Conservation (phyloP, 2,797 vertebrate genomes). For the Esox masquinongy region DNA sequence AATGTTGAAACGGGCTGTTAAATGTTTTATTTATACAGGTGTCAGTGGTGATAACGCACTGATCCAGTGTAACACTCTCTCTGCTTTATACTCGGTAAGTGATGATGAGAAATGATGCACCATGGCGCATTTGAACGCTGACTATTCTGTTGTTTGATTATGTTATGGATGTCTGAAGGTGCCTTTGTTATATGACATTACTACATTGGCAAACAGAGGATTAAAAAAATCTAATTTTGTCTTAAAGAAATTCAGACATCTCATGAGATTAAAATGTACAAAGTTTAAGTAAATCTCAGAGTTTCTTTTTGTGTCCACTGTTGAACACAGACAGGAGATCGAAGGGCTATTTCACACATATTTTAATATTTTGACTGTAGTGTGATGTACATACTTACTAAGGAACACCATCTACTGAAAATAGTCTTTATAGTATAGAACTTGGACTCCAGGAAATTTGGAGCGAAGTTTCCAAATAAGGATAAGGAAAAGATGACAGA, state of each 20-base stretch:
- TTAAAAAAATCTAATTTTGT: constrained; percentile 35
- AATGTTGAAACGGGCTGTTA: constrained; percentile 34
- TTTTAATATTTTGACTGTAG: neutral
- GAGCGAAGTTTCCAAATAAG: constrained; percentile 3
- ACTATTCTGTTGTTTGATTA: constrained; percentile 2
- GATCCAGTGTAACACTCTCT: constrained; percentile 49
- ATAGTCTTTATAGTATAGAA: neutral
- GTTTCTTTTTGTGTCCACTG: constrained; percentile 39
- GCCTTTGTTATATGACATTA: constrained; percentile 7
- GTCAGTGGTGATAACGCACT: constrained; percentile 46
- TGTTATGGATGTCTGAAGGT: neutral
- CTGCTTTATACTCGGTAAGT: constrained; percentile 22
- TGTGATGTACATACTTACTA: neutral
- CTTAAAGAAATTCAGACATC: constrained; percentile 58
- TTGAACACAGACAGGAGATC: neutral
- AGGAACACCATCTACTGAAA: neutral
- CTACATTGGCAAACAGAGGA: constrained; percentile 22
- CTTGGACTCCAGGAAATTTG: neutral
- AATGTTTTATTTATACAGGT: constrained; percentile 62
- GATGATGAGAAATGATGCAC: neutral
- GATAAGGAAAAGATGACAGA: neutral
- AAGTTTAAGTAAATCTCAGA: constrained; percentile 49
- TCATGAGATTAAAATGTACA: constrained; percentile 62
- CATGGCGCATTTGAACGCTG: neutral
- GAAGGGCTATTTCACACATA: neutral